Conservation (phyloP, 2,797 vertebrate species). For the Bryconaethiops microstoma region DNA sequence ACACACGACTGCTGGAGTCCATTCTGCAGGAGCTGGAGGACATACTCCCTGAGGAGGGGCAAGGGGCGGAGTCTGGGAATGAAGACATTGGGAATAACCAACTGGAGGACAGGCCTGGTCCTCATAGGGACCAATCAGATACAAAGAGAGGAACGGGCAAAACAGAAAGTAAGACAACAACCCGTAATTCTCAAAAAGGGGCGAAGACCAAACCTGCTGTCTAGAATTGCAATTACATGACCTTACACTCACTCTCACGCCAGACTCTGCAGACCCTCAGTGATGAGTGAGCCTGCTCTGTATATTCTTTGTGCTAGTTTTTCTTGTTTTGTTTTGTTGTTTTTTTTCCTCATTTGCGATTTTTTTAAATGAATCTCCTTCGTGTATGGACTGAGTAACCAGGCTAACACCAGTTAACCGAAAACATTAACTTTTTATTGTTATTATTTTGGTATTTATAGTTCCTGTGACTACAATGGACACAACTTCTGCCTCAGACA, state of each 20-base stretch:
- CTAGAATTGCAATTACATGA: slow-evolving; percentile 12
- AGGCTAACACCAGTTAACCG: background rate
- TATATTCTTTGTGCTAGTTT: background rate
- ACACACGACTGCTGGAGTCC: slow-evolving; percentile 39
- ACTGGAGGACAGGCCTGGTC: background rate
- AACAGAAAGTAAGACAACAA: background rate
- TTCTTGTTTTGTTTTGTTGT: background rate
- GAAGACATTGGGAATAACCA: background rate
- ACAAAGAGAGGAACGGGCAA: background rate
- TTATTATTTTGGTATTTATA: slow-evolving; percentile 49
- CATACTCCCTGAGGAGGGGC: slow-evolving; percentile 10
- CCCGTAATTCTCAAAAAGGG: background rate
- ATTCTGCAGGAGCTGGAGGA: slow-evolving; percentile 45
- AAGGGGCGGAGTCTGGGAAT: background rate
- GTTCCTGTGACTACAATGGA: background rate
- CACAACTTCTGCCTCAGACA: slow-evolving; percentile 19
- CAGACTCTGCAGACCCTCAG: background rate
- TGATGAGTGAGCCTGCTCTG: background rate
- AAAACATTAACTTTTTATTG: background rate
- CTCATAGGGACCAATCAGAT: slow-evolving; percentile 6
- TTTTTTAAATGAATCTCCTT: background rate
- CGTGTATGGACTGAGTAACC: background rate
- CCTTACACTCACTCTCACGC: background rate
- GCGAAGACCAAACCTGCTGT: slow-evolving; percentile 11
- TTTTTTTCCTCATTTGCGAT: slow-evolving; percentile 1